A percentile compares a stretch with the other conserved stretches of the same genome.
phyloP scores from a whole-genome alignment of 2,113 vertebrate genomes.

The Oryzias celebensis region DNA sequence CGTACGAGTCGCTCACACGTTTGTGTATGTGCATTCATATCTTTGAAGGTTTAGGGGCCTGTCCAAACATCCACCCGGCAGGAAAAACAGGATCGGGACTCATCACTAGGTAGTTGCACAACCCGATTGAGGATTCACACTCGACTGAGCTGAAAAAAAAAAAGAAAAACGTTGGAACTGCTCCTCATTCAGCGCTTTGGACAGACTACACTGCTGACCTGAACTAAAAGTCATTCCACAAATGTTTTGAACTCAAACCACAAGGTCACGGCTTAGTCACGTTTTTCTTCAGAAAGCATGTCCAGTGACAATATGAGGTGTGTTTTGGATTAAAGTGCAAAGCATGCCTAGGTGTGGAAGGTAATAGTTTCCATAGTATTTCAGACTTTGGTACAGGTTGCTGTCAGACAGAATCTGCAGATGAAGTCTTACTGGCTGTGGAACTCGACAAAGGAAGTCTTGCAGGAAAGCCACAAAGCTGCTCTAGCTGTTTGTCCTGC shows the following conservation, averaged over 20 bases:
- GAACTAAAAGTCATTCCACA: constrained; percentile 14
- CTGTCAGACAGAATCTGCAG: constrained; percentile 27
- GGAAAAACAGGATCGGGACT: constrained; percentile 81
- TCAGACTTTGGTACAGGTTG: constrained; percentile 8
- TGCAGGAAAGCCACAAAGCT: constrained; percentile 8
- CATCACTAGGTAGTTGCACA: constrained; percentile 69
- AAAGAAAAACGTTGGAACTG: constrained; percentile 25
- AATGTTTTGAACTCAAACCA: not conserved
- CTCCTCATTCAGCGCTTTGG: constrained; percentile 36
- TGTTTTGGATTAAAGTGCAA: constrained; percentile 18
- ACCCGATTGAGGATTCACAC: constrained; percentile 59
- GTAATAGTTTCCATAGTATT: constrained; percentile 7
- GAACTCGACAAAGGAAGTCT: constrained; percentile 47
- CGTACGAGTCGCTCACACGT: constrained; percentile 6
- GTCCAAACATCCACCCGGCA: constrained; percentile 75
- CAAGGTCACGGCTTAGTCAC: not conserved
- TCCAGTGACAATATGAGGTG: not conserved
- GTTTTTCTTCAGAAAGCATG: not conserved
- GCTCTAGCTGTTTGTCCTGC: constrained; percentile 1
- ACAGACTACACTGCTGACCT: constrained; percentile 13
- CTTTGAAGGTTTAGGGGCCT: constrained; percentile 59
- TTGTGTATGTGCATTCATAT: constrained; percentile 15
- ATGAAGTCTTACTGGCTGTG: constrained; percentile 21
- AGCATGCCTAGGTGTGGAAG: constrained; percentile 7
- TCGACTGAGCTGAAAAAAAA: constrained; percentile 33